These are phyloP conservation scores for Mionectes olivaceus DNA, from an alignment of 2,797 vertebrate genomes.

Conservation along the genomic window DNA sequence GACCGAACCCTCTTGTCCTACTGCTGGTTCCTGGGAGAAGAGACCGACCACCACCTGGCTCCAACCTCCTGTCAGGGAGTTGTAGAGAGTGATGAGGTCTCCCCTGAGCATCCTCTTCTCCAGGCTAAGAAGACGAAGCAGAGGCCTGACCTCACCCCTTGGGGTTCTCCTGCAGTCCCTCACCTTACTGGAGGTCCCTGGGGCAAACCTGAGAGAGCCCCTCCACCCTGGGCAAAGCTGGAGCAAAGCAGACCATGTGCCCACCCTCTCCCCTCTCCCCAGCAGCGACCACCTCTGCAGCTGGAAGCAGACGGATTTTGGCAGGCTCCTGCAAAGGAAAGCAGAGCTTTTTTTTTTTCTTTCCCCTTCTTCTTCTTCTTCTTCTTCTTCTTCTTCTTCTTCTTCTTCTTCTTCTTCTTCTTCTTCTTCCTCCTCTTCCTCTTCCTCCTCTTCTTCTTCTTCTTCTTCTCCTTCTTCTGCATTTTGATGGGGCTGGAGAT, in stretches of 20 bases:
- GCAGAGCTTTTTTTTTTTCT: background rate
- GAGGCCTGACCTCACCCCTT: background rate
- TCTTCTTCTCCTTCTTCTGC: constrained; percentile 10
- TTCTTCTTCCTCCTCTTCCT: no score
- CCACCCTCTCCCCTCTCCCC: background rate
- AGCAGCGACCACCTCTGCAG: background rate
- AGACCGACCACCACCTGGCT: no score
- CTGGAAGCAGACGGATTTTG: background rate
- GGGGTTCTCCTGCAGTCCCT: background rate
- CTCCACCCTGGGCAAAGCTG: background rate
- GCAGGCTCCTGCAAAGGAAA: background rate
- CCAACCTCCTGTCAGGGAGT: no score
- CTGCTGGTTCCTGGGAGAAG: no score
- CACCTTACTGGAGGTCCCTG: background rate
- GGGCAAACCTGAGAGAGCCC: background rate
- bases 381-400: no score
- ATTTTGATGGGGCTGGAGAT: constrained; percentile 67
- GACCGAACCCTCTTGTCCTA: no score
- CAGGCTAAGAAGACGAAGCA: background rate
- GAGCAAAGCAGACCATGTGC: background rate
- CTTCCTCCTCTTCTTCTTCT: no score
- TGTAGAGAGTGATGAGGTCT: no score
- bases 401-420: no score
- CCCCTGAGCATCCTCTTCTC: no score
- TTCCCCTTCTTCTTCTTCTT: background rate